Evolutionary conservation across 2,113 vertebrate species (phyloP).

Genomic region (Lutjanus erythropterus): DNA sequence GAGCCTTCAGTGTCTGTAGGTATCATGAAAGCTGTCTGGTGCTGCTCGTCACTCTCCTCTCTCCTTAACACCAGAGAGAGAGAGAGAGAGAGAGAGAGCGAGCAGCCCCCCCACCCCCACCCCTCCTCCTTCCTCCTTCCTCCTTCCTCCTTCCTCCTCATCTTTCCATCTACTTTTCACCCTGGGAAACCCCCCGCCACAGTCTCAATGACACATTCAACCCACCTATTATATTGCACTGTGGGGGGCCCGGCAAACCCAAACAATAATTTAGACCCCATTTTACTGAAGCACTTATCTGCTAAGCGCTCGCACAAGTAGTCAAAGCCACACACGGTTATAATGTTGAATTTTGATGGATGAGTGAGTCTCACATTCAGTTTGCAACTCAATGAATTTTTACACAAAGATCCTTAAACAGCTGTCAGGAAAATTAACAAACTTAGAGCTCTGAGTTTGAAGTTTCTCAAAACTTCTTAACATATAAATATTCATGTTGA

Average conservation of each 20-base stretch:
- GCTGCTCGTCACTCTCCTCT: constrained; percentile 2
- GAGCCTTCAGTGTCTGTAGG: constrained; percentile 4
- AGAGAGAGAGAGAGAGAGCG: constrained; percentile 21
- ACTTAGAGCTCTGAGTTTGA: not conserved
- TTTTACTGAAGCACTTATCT: constrained; percentile 56
- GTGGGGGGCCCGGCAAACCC: constrained; percentile 59
- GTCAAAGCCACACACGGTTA: constrained; percentile 39
- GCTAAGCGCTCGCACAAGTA: constrained; percentile 55
- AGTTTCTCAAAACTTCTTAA: not conserved
- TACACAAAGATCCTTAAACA: not conserved
- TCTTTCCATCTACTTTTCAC: constrained; percentile 68
- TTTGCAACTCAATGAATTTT: not conserved
- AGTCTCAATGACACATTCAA: constrained; percentile 62
- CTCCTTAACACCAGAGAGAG: constrained; percentile 28
- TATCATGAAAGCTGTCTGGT: constrained; percentile 25
- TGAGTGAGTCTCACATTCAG: constrained; percentile 5
- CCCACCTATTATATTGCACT: constrained; percentile 62
- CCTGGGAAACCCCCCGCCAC: constrained; percentile 72
- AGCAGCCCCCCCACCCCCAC: constrained; percentile 7
- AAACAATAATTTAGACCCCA: constrained; percentile 71
- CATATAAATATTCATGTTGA: not conserved
- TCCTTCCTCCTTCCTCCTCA: constrained; percentile 47
- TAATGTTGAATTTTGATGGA: constrained; percentile 15
- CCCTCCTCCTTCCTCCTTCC: constrained; percentile 52
- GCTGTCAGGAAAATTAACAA: not conserved